phyloP scores from a whole-genome alignment of 2,113 vertebrate species.

The Psilopogon haemacephalus region DNA sequence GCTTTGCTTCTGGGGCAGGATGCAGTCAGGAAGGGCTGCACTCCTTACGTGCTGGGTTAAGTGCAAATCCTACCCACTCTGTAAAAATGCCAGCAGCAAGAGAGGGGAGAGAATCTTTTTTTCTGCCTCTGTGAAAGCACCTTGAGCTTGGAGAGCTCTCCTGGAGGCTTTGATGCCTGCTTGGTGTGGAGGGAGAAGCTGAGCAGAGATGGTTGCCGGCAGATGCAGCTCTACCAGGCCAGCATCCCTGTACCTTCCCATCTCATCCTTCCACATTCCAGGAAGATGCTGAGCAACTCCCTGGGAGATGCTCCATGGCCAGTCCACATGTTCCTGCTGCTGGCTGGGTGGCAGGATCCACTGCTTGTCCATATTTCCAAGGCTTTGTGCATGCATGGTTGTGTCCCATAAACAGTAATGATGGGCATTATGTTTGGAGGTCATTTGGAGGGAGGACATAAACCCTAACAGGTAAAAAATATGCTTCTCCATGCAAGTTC shows the following conservation, averaged over 20 bases:
- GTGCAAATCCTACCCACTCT: accelerated
- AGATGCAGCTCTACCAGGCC: accelerated
- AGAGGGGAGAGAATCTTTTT: background rate
- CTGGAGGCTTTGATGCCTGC: background rate
- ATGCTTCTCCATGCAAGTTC: background rate
- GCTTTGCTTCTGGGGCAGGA: background rate
- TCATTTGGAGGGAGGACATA: background rate
- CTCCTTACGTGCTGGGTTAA: background rate
- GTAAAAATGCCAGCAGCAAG: background rate
- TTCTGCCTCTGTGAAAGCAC: accelerated
- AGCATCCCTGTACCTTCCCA: background rate
- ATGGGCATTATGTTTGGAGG: background rate
- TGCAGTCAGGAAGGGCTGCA: accelerated
- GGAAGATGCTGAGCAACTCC: background rate
- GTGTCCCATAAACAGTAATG: background rate
- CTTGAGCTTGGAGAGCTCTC: background rate
- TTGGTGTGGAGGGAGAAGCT: background rate
- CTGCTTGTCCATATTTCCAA: background rate
- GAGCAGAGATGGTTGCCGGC: background rate
- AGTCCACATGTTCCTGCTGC: background rate
- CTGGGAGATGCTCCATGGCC: background rate
- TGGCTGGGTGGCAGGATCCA: background rate
- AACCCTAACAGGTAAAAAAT: background rate
- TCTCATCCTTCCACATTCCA: background rate
- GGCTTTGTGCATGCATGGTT: accelerated